phyloP scores from a whole-genome alignment of 2,888 invertebrate genomes.

The Polietes domitor region DNA sequence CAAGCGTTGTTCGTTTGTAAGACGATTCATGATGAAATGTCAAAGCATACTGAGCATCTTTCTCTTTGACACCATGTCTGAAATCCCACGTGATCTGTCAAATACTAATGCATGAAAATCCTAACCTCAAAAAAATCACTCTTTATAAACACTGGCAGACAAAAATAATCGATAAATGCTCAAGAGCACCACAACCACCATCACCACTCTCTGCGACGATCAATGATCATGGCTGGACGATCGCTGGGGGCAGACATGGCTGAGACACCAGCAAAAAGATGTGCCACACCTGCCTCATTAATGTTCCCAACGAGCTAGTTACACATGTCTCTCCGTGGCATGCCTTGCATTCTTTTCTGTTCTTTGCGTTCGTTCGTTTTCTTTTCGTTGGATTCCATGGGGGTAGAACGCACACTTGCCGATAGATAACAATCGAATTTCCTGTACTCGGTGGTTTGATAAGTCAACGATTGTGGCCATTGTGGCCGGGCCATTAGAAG shows the following conservation, averaged over 20 bases:
- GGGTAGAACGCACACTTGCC: conserved; percentile 44
- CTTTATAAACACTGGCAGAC: neutral
- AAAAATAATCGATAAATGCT: conserved; percentile 13
- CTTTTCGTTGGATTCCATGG: conserved; percentile 24
- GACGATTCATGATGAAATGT: no score
- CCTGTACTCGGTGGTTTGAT: conserved; percentile 58
- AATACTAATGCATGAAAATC: no score
- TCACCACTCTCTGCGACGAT: neutral
- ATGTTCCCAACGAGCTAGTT: conserved; percentile 37
- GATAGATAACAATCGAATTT: conserved; percentile 67
- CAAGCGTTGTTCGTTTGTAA: no score
- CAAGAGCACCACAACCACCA: neutral
- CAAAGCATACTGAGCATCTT: no score
- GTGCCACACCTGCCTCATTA: conserved; percentile 61
- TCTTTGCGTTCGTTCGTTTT: neutral
- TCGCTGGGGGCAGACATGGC: conserved; percentile 3
- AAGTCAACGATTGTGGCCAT: conserved; percentile 42
- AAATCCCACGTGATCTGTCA: no score
- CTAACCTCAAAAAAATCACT: no score
- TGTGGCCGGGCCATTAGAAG: neutral
- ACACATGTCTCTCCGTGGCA: conserved; percentile 53
- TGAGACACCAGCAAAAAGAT: no score
- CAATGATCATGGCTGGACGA: neutral
- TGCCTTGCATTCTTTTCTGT: conserved; percentile 8
- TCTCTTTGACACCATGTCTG: no score